A percentile compares a stretch with the other conserved stretches of the same genome.
Evolutionary conservation across 2,888 invertebrate species (phyloP).

Genomic region (Metalampra italica): DNA sequence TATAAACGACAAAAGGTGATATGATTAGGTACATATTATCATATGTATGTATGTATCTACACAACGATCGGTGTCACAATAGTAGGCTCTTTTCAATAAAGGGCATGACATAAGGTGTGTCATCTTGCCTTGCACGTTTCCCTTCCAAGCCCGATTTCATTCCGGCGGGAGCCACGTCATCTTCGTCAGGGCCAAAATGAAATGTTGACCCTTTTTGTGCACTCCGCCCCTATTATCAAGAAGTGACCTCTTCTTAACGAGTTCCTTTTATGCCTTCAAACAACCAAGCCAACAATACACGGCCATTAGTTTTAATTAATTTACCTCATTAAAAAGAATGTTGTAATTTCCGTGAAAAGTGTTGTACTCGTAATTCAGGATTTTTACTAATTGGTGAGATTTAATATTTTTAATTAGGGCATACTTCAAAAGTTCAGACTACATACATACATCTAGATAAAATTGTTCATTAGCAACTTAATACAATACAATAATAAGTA

Average conservation of each 20-base stretch:
- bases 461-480: too few species aligned
- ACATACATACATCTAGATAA: too few species aligned
- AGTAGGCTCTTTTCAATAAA: slow-evolving; percentile 33
- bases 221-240: slow-evolving; percentile 46
- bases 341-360: slow-evolving; percentile 5
- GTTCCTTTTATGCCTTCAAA: slow-evolving; percentile 52
- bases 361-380: too few species aligned
- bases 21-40: background rate
- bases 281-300: slow-evolving; percentile 50
- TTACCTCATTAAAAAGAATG: slow-evolving; percentile 30
- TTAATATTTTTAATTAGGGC: too few species aligned
- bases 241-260: slow-evolving; percentile 52
- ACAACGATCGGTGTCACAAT: slow-evolving; percentile 20
- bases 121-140: slow-evolving; percentile 36
- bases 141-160: slow-evolving; percentile 34
- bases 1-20: background rate
- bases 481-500: too few species aligned
- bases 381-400: too few species aligned
- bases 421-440: too few species aligned
- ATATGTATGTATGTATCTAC: background rate
- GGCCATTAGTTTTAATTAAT: slow-evolving; percentile 43
- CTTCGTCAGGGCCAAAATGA: slow-evolving; percentile 37
- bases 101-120: slow-evolving; percentile 33
- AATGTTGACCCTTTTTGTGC: slow-evolving; percentile 55
- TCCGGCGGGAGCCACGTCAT: slow-evolving; percentile 41